Percentiles rank a stretch among this genome's conserved stretches.
phyloP scores from a whole-genome alignment of 37 sponge, comb jelly and placozoan species.

The Crambe crambe region DNA sequence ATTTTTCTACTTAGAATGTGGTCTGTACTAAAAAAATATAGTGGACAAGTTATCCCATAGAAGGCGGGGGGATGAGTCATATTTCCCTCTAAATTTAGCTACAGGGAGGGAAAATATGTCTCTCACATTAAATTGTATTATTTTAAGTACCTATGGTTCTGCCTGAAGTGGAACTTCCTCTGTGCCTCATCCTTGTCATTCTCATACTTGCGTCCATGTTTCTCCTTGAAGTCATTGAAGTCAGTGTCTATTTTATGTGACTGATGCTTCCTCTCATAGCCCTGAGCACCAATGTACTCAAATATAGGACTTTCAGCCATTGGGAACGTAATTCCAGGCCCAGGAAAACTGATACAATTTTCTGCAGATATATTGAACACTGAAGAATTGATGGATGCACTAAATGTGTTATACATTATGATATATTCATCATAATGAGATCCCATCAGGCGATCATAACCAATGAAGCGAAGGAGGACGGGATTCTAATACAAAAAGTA shows the following conservation, averaged over 20 bases:
- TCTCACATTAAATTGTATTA: no score
- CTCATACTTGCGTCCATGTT: slow-evolving; percentile 56
- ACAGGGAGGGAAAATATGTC: no score
- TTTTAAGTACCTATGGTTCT: slow-evolving; percentile 69
- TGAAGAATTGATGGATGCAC: slow-evolving; percentile 1
- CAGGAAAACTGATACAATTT: slow-evolving; percentile 72
- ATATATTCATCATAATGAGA: slow-evolving; percentile 93
- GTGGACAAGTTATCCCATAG: no score
- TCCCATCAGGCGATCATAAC: slow-evolving; percentile 85
- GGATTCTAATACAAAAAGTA: slow-evolving; percentile 26
- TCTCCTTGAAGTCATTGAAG: slow-evolving; percentile 73
- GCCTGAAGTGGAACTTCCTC: slow-evolving; percentile 66
- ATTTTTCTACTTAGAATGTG: no score
- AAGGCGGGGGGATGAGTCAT: no score
- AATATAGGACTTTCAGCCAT: slow-evolving; percentile 63
- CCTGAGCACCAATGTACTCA: slow-evolving; percentile 55
- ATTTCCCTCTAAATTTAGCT: no score
- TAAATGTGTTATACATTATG: slow-evolving; percentile 48
- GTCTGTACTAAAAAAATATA: no score
- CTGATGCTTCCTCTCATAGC: slow-evolving; percentile 33
- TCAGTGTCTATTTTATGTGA: slow-evolving; percentile 36
- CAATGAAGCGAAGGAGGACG: slow-evolving; percentile 61
- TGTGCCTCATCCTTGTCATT: slow-evolving; percentile 41
- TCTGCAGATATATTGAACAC: slow-evolving; percentile 33
- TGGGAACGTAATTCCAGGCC: slow-evolving; percentile 68